Evolutionary conservation across 2,888 invertebrate genomes (phyloP).

Genomic region (Eilema caniola): DNA sequence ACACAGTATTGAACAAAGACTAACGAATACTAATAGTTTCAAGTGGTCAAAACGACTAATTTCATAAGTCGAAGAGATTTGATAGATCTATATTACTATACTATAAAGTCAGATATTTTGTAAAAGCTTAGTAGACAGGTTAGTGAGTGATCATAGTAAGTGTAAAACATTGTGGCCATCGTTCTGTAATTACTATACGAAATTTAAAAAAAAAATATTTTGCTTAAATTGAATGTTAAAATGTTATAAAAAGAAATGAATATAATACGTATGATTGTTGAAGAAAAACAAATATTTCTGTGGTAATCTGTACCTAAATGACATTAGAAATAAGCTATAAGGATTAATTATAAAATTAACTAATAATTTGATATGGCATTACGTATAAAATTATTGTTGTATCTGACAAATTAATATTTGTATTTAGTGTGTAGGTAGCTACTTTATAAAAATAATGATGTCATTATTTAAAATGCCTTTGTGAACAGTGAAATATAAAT

Average conservation of each 20-base stretch:
- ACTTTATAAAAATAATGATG: background rate
- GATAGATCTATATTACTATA: background rate
- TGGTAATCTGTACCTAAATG: background rate
- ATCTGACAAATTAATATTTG: background rate
- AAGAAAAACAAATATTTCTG: background rate
- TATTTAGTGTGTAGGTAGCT: background rate
- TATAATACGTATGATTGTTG: background rate
- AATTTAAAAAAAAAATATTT: background rate
- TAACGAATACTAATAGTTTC: too few relatives aligned
- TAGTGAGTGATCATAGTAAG: background rate
- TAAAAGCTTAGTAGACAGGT: background rate
- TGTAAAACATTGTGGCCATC: background rate
- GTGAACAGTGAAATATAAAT: background rate
- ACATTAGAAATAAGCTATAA: constrained; percentile 4
- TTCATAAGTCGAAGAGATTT: too few relatives aligned
- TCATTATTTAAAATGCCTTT: background rate
- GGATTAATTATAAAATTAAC: background rate
- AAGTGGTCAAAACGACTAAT: too few relatives aligned
- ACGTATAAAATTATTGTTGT: background rate
- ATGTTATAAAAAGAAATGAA: too few relatives aligned
- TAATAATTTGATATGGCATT: background rate
- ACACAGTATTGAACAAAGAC: too few relatives aligned
- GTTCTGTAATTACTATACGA: background rate
- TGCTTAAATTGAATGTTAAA: background rate
- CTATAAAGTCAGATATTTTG: background rate